Evolutionary conservation across 1,140 invertebrate species (phyloP).

Genomic region (Nasonia vitripennis): DNA sequence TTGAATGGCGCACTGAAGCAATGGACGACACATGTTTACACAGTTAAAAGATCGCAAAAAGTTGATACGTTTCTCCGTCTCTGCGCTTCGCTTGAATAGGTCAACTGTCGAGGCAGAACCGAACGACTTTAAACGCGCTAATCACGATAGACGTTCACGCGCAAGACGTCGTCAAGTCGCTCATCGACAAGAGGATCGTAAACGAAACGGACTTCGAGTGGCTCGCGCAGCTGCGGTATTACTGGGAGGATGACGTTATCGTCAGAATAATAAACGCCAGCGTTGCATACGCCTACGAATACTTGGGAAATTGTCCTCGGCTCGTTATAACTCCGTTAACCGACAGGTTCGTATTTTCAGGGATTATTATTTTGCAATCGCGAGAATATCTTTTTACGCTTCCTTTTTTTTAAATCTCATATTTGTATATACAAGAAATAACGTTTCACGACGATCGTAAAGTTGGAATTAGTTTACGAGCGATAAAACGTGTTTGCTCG

Average conservation of each 20-base stretch:
- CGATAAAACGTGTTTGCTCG: no score
- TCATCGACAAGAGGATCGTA: conserved; percentile 82
- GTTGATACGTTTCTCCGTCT: not conserved
- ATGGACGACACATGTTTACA: not conserved
- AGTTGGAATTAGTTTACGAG: no score
- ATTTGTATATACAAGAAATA: no score
- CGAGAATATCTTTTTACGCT: not conserved
- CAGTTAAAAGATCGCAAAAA: not conserved
- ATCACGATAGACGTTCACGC: conserved; percentile 95
- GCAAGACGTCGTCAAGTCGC: conserved; percentile 87
- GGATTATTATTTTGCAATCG: not conserved
- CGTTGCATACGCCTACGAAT: conserved; percentile 92
- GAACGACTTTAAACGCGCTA: conserved; percentile 89
- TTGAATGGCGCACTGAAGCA: not conserved
- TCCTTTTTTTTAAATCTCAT: no score
- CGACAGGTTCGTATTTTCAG: conserved; percentile 69
- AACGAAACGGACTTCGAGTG: conserved; percentile 92
- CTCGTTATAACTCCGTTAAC: conserved; percentile 84
- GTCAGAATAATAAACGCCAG: conserved; percentile 93
- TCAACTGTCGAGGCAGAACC: conserved; percentile 78
- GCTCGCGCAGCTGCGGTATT: conserved; percentile 93
- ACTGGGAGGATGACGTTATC: conserved; percentile 88
- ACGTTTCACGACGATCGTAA: no score
- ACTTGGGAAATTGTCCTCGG: conserved; percentile 86
- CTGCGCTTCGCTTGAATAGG: conserved; percentile 61